phyloP scores from a whole-genome alignment of 2,113 vertebrate species.

The Erythrocercus mccallii region DNA sequence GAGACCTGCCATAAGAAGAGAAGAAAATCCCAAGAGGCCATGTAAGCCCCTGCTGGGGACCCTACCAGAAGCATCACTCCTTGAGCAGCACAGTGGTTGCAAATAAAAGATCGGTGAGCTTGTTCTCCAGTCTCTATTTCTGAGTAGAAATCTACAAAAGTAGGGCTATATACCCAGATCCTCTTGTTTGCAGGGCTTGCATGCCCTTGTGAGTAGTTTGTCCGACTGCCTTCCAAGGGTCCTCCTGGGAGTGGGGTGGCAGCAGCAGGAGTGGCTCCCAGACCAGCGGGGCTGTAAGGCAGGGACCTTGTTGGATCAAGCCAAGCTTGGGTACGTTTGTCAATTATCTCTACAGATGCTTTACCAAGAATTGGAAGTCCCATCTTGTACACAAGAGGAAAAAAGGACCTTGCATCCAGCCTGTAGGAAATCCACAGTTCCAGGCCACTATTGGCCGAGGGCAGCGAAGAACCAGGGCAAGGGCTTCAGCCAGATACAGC shows the following conservation, averaged over 20 bases:
- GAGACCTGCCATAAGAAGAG: background rate
- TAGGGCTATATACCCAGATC: background rate
- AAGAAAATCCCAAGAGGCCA: background rate
- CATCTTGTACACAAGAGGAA: background rate
- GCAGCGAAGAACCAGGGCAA: background rate
- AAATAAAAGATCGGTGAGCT: background rate
- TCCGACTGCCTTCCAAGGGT: background rate
- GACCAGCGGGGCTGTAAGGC: background rate
- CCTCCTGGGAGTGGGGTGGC: background rate
- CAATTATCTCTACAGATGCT: background rate
- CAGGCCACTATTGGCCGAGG: fast-evolving
- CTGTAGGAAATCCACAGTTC: background rate
- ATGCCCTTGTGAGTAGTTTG: background rate
- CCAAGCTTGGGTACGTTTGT: fast-evolving
- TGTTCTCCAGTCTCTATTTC: background rate
- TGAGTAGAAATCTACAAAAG: background rate
- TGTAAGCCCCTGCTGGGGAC: background rate
- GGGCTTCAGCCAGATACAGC: background rate
- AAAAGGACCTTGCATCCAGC: fast-evolving
- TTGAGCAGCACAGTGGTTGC: background rate
- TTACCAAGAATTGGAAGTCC: background rate
- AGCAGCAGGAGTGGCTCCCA: fast-evolving
- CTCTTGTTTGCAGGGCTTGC: background rate
- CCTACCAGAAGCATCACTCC: background rate
- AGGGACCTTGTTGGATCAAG: background rate